phyloP scores from a whole-genome alignment of 2,888 invertebrate genomes.

The Leptura quadrifasciata region DNA sequence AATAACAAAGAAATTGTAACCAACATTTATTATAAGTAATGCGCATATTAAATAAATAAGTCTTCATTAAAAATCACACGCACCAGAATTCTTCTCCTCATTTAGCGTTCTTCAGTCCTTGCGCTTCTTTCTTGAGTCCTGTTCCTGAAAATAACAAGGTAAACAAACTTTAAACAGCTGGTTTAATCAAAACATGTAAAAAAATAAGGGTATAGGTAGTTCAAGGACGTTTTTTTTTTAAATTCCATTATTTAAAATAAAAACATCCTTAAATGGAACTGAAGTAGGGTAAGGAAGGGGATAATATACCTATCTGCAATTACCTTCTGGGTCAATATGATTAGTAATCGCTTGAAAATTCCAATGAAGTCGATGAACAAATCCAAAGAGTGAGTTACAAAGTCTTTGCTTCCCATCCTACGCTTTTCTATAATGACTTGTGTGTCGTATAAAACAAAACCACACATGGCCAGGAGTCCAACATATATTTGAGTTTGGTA shows the following conservation, averaged over 20 bases:
- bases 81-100: slow-evolving; percentile 12
- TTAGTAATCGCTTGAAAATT: slow-evolving; percentile 92
- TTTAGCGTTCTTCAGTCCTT: slow-evolving; percentile 65
- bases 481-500: slow-evolving; percentile 88
- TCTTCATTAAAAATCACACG: slow-evolving; percentile 25
- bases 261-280: slow-evolving; percentile 3
- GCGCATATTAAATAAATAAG: slow-evolving; percentile 28
- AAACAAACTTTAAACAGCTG: too few species aligned
- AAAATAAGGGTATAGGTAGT: too few species aligned
- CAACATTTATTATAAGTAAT: slow-evolving; percentile 36
- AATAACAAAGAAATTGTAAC: slow-evolving; percentile 30
- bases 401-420: slow-evolving; percentile 93
- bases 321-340: slow-evolving; percentile 94
- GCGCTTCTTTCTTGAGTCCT: slow-evolving; percentile 71
- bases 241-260: not conserved
- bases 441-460: slow-evolving; percentile 97
- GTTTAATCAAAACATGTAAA: too few species aligned
- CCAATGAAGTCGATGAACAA: slow-evolving; percentile 96
- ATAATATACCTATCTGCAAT: slow-evolving; percentile 66
- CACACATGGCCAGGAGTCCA: slow-evolving; percentile 94
- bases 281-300: slow-evolving; percentile 20
- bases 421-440: slow-evolving; percentile 96
- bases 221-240: too few species aligned
- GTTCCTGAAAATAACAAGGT: slow-evolving; percentile 67
- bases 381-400: slow-evolving; percentile 92